These are phyloP conservation scores for Physeter macrocephalus DNA, from an alignment of 2,113 vertebrate genomes.

Conservation along the genomic window DNA sequence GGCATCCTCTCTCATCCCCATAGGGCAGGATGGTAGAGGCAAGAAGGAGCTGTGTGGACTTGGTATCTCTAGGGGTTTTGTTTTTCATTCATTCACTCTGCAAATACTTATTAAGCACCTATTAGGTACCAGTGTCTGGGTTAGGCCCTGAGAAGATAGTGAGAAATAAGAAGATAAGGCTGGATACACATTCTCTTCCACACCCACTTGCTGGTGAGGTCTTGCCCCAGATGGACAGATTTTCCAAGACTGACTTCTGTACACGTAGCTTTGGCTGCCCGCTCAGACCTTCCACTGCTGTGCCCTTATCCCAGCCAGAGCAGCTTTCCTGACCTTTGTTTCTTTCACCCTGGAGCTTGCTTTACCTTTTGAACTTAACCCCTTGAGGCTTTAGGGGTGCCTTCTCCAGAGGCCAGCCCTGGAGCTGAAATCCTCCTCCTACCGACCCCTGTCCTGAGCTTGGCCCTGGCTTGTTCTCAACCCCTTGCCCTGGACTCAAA, in stretches of 20 bases:
- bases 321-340: not conserved
- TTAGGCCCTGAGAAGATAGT: not conserved
- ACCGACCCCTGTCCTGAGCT: not conserved
- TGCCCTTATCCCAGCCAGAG: not conserved
- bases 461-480: not conserved
- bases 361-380: not conserved
- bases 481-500: not conserved
- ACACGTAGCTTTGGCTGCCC: too few relatives aligned
- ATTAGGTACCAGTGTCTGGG: not conserved
- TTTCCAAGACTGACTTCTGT: not conserved
- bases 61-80: not conserved
- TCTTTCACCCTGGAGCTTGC: not conserved
- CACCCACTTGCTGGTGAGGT: not conserved
- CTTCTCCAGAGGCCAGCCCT: not conserved
- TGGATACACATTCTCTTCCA: too few relatives aligned
- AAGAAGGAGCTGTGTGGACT: not conserved
- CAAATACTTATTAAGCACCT: not conserved
- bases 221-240: not conserved
- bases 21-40: not conserved
- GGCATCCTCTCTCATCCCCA: not conserved
- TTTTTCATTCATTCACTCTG: not conserved
- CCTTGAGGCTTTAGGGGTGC: not conserved
- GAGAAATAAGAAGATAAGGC: not conserved
- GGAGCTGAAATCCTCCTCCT: not conserved
- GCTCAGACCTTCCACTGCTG: not conserved